Evolutionary conservation across 2,797 vertebrate genomes (phyloP).

Genomic region (Sylvia borin): DNA sequence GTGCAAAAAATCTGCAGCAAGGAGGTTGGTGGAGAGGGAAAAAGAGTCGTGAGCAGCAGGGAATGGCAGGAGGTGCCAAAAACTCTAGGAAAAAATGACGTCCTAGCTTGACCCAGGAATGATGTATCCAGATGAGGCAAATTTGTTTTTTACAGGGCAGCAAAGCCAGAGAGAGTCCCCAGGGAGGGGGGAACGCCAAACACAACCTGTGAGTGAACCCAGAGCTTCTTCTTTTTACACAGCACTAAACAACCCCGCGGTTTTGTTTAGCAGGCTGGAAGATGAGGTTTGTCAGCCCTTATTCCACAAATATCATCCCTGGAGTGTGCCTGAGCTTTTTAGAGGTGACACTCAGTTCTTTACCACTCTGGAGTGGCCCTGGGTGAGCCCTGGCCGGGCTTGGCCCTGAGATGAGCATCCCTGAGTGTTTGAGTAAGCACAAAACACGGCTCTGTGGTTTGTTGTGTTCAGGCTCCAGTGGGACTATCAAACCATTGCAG

Average conservation of each 20-base stretch:
- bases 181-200: background rate
- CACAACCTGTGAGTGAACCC: background rate
- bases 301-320: fast-evolving
- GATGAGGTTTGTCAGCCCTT: background rate
- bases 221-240: background rate
- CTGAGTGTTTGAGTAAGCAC: background rate
- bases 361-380: fast-evolving
- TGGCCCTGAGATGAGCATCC: background rate
- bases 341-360: background rate
- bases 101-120: too few species aligned
- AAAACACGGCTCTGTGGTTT: background rate
- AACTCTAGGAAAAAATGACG: fast-evolving
- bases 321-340: fast-evolving
- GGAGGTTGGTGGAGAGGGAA: too few species aligned
- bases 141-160: background rate
- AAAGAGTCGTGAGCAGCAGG: background rate
- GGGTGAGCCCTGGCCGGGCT: background rate
- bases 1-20: background rate
- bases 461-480: background rate
- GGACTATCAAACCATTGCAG: background rate
- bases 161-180: background rate
- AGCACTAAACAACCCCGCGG: fast-evolving
- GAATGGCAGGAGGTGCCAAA: background rate
- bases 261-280: background rate
- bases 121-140: background rate